Percentiles rank a stretch among this genome's conserved stretches.
phyloP scores from a whole-genome alignment of 2,888 invertebrate genomes.

The Yponomeuta sedellus region DNA sequence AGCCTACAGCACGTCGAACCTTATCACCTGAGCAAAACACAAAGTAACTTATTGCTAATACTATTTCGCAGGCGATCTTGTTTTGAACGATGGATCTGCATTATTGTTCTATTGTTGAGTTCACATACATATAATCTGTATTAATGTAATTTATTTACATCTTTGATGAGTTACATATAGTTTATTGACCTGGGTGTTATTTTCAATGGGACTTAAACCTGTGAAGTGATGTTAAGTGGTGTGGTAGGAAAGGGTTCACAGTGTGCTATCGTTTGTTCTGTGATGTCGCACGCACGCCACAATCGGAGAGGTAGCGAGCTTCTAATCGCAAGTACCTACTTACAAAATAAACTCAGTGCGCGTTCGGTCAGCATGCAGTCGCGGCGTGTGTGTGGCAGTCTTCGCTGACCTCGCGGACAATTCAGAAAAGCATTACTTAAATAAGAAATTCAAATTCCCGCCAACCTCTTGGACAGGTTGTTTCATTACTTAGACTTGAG shows the following conservation, averaged over 20 bases:
- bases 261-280: not conserved
- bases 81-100: not conserved
- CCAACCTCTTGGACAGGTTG: slow-evolving; percentile 6
- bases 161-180: not conserved
- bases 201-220: too few species aligned
- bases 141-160: not conserved
- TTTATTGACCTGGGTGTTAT: too few species aligned
- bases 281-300: not conserved
- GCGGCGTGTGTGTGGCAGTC: slow-evolving; percentile 11
- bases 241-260: not conserved
- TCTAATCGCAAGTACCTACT: not conserved
- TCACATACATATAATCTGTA: not conserved
- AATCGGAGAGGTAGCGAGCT: not conserved
- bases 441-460: slow-evolving; percentile 5
- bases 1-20: too few species aligned
- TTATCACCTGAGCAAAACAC: not conserved
- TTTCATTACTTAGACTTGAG: not conserved
- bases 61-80: not conserved
- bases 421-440: slow-evolving; percentile 24
- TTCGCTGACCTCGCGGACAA: slow-evolving; percentile 17
- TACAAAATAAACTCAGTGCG: slow-evolving; percentile 15
- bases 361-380: slow-evolving; percentile 6
- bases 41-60: not conserved
- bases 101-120: not conserved
- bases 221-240: too few species aligned